Evolutionary conservation across 2,888 invertebrate species (phyloP), one percentile per base, ranked within the genome.

Genomic region (Protophormia terraenovae): DNA sequence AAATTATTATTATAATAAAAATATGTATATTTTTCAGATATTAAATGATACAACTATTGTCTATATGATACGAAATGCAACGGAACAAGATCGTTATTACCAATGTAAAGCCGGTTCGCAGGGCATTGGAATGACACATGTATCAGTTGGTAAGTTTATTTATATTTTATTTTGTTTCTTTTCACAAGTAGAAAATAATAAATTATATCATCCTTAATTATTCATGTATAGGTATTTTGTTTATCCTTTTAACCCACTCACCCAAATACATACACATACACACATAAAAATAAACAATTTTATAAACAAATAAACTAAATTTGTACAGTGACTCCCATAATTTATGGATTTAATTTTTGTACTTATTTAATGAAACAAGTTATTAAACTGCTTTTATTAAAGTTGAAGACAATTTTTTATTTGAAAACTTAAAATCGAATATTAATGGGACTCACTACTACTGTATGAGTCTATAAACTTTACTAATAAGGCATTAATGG

Each of bases 91-190:
- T 35, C 75, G 83, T 10, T 77, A 84, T 58, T 88, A 88, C 69
- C 64, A 88, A 19, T 92, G 92, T 69, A 91, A 91, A 89, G 89
- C 90, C 77, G 88, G 86, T n/a, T n/a, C 69, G 1, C 84, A 88
- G 47, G 92, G 88, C 16, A 90, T 91, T n/a, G 88, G 87, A 16
- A 81, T 86, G 2, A 86, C 89, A 0, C 86, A 83, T 14, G 89
- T 91, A 3, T 87, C 84, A 79, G 90, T 92, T n/a, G 88, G 88
- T 88, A 85, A 86, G 86, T 76, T 55, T 64, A 12, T 32, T 50
- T 58, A 5, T 66, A 24, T 67, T 53, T 27, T 78, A 19, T 29
- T 16, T 1, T 19, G 8, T 38, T 53, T 38, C 2, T 72, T 32
- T 32, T 60, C 2, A 32, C 41, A 72, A 29, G 14, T 45, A 32